Evolutionary conservation across 2,888 invertebrate species (phyloP).

Genomic region (Nymphalis c-album): DNA sequence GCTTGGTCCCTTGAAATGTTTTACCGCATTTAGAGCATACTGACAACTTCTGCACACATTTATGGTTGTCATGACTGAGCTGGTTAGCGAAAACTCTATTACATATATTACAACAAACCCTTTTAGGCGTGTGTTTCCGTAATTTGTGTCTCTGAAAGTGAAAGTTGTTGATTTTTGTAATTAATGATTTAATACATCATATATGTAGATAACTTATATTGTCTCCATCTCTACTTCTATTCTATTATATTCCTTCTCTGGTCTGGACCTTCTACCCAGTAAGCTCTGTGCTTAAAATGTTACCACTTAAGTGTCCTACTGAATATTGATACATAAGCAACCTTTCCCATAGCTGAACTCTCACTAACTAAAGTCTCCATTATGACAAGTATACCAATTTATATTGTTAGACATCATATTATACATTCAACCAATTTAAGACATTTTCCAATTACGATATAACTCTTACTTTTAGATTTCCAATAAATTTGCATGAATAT

Average conservation of each 20-base stretch:
- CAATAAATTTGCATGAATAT: slow-evolving; percentile 46
- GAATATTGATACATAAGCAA: no score
- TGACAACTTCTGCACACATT: slow-evolving; percentile 42
- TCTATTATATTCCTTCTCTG: no score
- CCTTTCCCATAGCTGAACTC: no score
- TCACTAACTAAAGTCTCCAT: no score
- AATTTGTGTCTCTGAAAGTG: slow-evolving; percentile 55
- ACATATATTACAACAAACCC: slow-evolving; percentile 53
- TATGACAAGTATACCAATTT: no score
- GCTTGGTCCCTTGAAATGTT: slow-evolving; percentile 15
- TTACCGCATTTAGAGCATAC: slow-evolving; percentile 47
- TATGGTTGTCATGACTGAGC: slow-evolving; percentile 48
- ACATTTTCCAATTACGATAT: no score
- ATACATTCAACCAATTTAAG: no score
- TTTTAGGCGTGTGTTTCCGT: slow-evolving; percentile 49
- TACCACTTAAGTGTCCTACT: background rate
- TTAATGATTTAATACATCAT: background rate
- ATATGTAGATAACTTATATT: no score
- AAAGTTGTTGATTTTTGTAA: background rate
- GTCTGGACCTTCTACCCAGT: no score
- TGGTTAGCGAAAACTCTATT: slow-evolving; percentile 45
- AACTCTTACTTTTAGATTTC: slow-evolving; percentile 47
- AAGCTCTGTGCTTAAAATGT: no score
- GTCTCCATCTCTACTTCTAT: no score
- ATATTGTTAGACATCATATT: no score